Conservation (phyloP, 2,113 vertebrate genomes). For the Anarhynchus alexandrinus region DNA sequence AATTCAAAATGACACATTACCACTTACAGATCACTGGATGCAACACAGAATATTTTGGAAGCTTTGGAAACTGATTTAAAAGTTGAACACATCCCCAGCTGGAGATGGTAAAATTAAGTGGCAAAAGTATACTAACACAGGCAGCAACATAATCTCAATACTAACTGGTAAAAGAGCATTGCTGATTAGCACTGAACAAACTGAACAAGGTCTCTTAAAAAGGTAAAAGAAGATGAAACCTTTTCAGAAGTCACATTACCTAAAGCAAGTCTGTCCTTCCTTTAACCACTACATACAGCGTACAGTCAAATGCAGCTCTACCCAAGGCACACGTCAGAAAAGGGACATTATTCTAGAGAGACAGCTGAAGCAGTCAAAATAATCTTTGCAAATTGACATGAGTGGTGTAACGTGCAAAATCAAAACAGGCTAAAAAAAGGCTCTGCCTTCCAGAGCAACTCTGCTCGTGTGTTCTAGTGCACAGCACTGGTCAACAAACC, state of each 20-base stretch:
- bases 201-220: not conserved
- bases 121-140: not conserved
- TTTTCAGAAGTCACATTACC: not conserved
- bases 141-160: not conserved
- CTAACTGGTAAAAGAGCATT: not conserved
- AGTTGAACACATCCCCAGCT: not conserved
- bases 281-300: not conserved
- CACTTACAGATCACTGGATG: not conserved
- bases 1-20: not conserved
- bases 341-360: not conserved
- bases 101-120: not conserved
- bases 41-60: not conserved
- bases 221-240: not conserved
- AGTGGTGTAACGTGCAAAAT: not conserved
- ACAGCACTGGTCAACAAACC: not conserved
- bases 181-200: not conserved
- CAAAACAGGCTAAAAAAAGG: not conserved
- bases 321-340: not conserved
- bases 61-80: not conserved
- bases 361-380: not conserved
- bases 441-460: not conserved
- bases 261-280: not conserved
- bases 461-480: fast-evolving
- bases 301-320: not conserved
- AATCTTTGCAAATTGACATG: not conserved